phyloP scores from a whole-genome alignment of 2,797 vertebrate species.

The Sylvia borin region DNA sequence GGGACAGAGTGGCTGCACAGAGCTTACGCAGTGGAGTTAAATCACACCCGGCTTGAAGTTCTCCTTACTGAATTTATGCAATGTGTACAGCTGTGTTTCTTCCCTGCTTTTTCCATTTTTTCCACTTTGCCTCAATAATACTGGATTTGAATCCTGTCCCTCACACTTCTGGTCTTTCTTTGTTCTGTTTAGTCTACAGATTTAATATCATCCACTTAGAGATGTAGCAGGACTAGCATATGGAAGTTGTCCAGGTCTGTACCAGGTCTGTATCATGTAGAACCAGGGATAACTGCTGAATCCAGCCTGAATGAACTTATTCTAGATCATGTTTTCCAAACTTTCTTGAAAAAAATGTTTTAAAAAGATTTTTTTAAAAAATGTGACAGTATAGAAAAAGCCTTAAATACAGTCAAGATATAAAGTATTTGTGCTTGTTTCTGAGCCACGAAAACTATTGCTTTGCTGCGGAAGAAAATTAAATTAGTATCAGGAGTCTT shows the following conservation, averaged over 20 bases:
- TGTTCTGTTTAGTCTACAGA: background rate
- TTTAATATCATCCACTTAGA: background rate
- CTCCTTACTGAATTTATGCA: background rate
- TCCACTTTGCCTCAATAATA: background rate
- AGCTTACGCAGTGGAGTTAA: background rate
- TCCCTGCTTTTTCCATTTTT: background rate
- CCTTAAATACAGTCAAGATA: background rate
- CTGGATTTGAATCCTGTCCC: background rate
- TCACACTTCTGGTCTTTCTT: background rate
- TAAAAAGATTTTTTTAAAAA: background rate
- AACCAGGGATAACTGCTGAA: background rate
- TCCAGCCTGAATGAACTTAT: background rate
- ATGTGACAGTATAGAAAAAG: background rate
- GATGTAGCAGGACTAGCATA: background rate
- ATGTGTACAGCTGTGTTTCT: background rate
- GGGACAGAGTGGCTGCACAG: accelerated
- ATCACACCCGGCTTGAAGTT: background rate
- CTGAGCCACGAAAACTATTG: background rate
- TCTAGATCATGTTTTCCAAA: background rate
- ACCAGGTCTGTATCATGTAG: background rate
- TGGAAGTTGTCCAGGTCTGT: background rate
- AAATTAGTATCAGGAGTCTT: background rate
- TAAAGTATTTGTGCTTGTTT: background rate
- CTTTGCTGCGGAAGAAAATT: background rate
- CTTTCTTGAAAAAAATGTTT: background rate